phyloP scores from a whole-genome alignment of 2,888 invertebrate species.

The Anagyrus pseudococci region DNA sequence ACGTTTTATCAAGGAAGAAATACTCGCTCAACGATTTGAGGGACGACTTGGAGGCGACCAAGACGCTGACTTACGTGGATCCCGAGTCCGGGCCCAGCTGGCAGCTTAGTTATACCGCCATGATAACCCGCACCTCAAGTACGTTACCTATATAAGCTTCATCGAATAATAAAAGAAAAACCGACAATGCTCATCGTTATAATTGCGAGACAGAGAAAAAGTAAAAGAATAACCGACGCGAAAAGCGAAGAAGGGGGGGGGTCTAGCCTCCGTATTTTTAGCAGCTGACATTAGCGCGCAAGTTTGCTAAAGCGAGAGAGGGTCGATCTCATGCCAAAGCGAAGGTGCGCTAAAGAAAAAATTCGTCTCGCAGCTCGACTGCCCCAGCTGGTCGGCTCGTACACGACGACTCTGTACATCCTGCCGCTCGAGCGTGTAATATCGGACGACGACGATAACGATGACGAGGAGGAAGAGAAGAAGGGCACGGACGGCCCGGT shows the following conservation, averaged over 20 bases:
- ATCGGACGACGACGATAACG: no score
- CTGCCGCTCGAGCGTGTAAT: constrained; percentile 39
- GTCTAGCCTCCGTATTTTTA: no score
- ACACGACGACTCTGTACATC: constrained; percentile 45
- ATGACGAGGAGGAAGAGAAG: constrained; percentile 28
- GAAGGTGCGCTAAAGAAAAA: no score
- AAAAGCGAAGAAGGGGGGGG: no score
- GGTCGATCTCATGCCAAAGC: no score
- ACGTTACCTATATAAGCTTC: constrained; percentile 24
- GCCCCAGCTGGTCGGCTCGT: constrained; percentile 42
- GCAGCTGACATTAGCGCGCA: no score
- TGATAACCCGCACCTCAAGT: constrained; percentile 36
- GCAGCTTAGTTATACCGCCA: constrained; percentile 41
- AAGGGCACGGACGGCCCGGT: constrained; percentile 14
- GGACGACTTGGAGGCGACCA: constrained; percentile 34
- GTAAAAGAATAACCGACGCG: no score
- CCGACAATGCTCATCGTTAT: no score
- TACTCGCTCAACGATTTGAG: constrained; percentile 39
- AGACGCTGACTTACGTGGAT: constrained; percentile 39
- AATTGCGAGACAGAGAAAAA: no score
- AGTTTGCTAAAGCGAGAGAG: no score
- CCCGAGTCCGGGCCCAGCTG: constrained; percentile 43
- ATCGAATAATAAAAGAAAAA: no score
- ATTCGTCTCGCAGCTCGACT: constrained; percentile 21
- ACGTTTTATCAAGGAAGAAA: constrained; percentile 38